These are phyloP conservation scores for Sclerodermus sp. DNA, from an alignment of 2,888 invertebrate species.

Conservation along the genomic window DNA sequence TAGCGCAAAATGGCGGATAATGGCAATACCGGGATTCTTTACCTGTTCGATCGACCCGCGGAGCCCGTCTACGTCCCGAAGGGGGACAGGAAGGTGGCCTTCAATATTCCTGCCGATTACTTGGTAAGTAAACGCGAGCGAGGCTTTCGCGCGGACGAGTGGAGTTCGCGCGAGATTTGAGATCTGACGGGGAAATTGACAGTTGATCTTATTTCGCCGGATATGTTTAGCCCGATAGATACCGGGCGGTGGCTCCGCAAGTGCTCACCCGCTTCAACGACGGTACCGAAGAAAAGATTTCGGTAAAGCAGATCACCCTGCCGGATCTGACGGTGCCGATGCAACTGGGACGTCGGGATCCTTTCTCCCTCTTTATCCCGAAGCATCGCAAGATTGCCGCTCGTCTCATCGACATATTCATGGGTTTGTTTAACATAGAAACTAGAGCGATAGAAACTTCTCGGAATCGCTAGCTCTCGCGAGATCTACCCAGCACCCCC, in stretches of 20 bases:
- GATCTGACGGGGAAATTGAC: too few relatives aligned
- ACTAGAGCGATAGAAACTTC: too few relatives aligned
- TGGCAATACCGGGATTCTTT: constrained; percentile 29
- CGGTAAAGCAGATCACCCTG: constrained; percentile 65
- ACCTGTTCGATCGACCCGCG: constrained; percentile 73
- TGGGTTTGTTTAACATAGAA: constrained; percentile 64
- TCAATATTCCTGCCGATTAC: constrained; percentile 67
- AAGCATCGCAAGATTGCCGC: constrained; percentile 72
- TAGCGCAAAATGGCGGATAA: background rate
- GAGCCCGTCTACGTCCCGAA: constrained; percentile 80
- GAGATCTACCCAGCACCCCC: too few relatives aligned
- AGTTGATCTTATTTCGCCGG: too few relatives aligned
- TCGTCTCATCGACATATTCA: constrained; percentile 69
- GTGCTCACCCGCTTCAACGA: constrained; percentile 65
- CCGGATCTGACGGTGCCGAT: constrained; percentile 68
- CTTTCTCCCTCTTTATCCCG: constrained; percentile 76
- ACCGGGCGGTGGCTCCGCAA: constrained; percentile 62
- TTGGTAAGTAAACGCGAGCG: constrained; percentile 61
- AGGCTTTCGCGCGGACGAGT: background rate
- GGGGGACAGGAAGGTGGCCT: constrained; percentile 65
- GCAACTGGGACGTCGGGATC: constrained; percentile 65
- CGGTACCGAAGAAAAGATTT: constrained; percentile 57
- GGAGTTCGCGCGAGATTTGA: too few relatives aligned
- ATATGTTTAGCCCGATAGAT: constrained; percentile 59
- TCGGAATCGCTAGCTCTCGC: too few relatives aligned